These are phyloP conservation scores for Oriolus oriolus DNA, from an alignment of 2,113 vertebrate genomes.

Conservation along the genomic window DNA sequence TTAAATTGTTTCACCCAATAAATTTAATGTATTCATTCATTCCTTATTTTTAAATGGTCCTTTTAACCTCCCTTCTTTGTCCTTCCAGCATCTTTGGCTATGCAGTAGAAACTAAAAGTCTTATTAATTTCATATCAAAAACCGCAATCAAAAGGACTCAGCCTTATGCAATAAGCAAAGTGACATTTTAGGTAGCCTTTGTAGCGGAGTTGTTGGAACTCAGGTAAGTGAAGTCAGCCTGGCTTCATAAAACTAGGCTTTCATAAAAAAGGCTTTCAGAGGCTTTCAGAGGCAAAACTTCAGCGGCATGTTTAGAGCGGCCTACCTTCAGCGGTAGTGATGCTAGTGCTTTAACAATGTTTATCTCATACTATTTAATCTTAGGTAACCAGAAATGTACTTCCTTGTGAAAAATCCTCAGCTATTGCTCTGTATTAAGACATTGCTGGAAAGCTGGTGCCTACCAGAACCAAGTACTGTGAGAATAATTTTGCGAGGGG, in stretches of 20 bases:
- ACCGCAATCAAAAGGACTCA: not conserved
- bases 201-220: not conserved
- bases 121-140: not conserved
- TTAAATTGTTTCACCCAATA: slow-evolving; percentile 64
- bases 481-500: not conserved
- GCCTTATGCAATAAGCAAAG: not conserved
- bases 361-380: not conserved
- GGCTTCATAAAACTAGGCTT: not conserved
- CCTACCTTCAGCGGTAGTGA: not conserved
- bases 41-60: slow-evolving; percentile 16
- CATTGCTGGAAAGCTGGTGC: not conserved
- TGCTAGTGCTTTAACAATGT: not conserved
- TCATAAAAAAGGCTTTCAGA: not conserved
- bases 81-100: not conserved
- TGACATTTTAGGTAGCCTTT: not conserved
- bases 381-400: not conserved
- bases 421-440: not conserved
- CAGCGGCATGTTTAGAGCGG: not conserved
- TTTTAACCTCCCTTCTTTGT: not conserved
- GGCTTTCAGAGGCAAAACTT: not conserved
- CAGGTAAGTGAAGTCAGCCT: not conserved
- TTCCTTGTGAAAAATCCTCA: not conserved
- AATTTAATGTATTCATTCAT: slow-evolving; percentile 46
- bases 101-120: not conserved
- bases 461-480: not conserved